Evolutionary conservation across 2,797 vertebrate genomes (phyloP), one percentile per base, ranked within the genome.

Genomic region (Alca torda): DNA sequence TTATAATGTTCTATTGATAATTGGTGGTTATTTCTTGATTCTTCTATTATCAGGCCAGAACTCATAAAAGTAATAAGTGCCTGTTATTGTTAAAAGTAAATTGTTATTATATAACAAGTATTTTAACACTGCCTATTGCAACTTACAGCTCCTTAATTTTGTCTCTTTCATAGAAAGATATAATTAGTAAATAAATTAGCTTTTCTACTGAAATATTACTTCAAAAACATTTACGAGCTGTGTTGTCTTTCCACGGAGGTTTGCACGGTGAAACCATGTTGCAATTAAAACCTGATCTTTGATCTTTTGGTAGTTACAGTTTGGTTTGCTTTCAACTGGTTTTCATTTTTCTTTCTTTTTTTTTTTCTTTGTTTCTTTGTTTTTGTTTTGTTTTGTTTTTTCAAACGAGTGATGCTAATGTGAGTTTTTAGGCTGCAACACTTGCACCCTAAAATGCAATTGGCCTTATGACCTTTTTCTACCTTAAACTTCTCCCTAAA

Each of bases 171-270:
- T 48, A 90, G 96, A 97, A 97, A 96, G 96, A 97, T 97, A 94
- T 97, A 98, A 98, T 98, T 98, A 98, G 96, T 98, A 97, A 97
- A 98, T 97, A 97, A 97, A 97, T 97, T 96, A 96, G 94, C 96
- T 97, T 98, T 97, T 94, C 96, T 97, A 75, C 90, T 95, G 85
- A 96, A 97, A 97, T 97, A 97, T 96, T 97, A 97, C 96, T 97
- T 97, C 97, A 96, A 97, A 97, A 97, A 97, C 87, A 96, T 97
- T 93, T 94, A 93, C 67, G 86, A 97, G 94, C 95, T 86, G 84
- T 86, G 89, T 93, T 97, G 93, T 93, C 90, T 96, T 97, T 96
- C 91, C 84, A 72, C 5, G 61, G 89, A 97, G 91, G 94, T 85
- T 96, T 96, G 60, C 70, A 84, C 1, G 39, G 84, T 96, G 74